Base-by-base conservation (phyloP, 2,797 vertebrate genomes). In the Halcyon chelicuti region DNA sequence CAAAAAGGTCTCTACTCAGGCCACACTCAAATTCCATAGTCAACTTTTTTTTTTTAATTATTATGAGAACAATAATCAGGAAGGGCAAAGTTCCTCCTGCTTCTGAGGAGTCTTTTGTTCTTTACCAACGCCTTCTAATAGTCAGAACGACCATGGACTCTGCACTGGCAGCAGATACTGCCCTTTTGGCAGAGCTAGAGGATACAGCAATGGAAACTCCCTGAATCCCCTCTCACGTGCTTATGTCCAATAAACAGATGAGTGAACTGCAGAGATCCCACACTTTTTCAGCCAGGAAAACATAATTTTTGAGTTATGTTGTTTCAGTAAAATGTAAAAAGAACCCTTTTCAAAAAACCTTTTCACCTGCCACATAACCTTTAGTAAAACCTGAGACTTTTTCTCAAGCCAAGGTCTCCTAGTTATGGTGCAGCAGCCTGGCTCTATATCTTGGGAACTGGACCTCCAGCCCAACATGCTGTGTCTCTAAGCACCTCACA, bases 121-220 rank as follows among this genome's bases (percentile, higher is more conserved):
- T 66, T 80, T 21, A 49, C 12, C 8, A 58, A 22, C 23, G 6
- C 15, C 12, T 91, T 58, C 29, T 29, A 47, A 28, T 5, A 6
- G 11, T 68, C 58, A 75, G 20, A 29, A 78, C 17, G 42, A 40
- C 35, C 0, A 0, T 9, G 13, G 31, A 17, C 28, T 75, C 21
- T 52, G 12, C 13, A 5, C 11, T 12, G 6, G 37, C 52, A 67
- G n/a, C 21, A 91, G n/a, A 33, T 25, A 37, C 26, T 18, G 5
- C 22, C 44, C 39, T 60, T 37, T 23, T 61, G 67, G 6, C 31
- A 57, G 15, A 9, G 13, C 17, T 61, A 49, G 7, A 72, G 17
- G 17, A 47, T 13, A 68, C 9, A 72, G 31, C 9, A 42, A 19
- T 16, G 11, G 16, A 75, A 71, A 74, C 10, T 42, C 18, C n/a